Base-by-base conservation (phyloP, 1,140 invertebrate species). In the Cyphomyrmex costatus region DNA sequence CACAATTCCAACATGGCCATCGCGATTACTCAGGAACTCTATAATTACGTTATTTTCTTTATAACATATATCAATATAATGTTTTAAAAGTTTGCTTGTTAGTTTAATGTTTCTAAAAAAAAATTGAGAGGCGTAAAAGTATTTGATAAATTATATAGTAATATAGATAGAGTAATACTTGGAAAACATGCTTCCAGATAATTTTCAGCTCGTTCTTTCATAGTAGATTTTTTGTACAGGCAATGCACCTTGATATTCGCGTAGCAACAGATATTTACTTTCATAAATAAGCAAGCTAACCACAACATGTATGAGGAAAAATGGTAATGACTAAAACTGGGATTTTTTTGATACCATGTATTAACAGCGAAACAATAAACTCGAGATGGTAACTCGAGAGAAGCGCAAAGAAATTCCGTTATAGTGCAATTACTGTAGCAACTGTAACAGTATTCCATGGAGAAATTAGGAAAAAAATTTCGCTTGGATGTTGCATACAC, bases 241-340 rank as follows among this genome's bases (percentile, higher is more conserved):
- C 16, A 12, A n/a, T 46, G n/a, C 3, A n/a, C 16, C 19, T 77
- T 77, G 16, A 46, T 77, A 16, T 1, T 27, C 10, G 7, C 16
- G 2, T 21, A 21, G 21, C 10, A 42, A 60, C 21, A 14, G 58
- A 77, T 63, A 63, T 77, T 77, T 77, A 10, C 33, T 58, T 77
- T 16, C 8, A 33, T 77, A 77, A 77, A 77, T 27, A 63, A 77
- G 5, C 24, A 63, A 77, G 21, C 33, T 19, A 60, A 76, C 21
- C n/a, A 51, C 30, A 74, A 42, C 21, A 16, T 36, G 6, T 36
- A 36, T 21, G 21, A 36, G 14, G n/a, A 76, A 60, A 76, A 76
- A 76, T 56, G n/a, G 30, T 60, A 60, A 24, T 14, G 49, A 33
- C 36, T 10, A 46, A 49, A 42, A 76, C n/a, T 24, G 12, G 14